Conservation (phyloP, 2,113 vertebrate genomes). For the Calidris pugnax region DNA sequence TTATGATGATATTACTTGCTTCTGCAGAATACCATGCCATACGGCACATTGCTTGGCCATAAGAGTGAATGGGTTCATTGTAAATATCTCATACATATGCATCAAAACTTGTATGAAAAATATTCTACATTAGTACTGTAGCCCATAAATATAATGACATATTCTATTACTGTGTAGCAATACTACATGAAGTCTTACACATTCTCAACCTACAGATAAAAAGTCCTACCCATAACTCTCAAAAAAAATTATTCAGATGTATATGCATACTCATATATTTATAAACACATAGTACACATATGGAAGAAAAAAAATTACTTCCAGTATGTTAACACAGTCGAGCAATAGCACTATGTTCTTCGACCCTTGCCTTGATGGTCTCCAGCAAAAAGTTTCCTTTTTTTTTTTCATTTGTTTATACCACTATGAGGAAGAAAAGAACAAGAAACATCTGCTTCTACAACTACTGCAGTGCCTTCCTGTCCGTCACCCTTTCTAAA, state of each 20-base stretch:
- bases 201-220: neutral
- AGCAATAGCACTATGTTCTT: neutral
- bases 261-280: neutral
- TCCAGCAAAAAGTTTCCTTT: neutral
- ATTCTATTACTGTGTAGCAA: neutral
- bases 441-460: conserved; percentile 21
- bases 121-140: neutral
- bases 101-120: neutral
- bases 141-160: neutral
- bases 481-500: neutral
- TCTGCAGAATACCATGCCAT: neutral
- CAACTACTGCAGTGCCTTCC: neutral
- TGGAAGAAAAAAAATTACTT: neutral
- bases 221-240: neutral
- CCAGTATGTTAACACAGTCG: neutral
- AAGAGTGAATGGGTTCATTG: accelerated
- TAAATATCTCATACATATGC: neutral
- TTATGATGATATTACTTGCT: neutral
- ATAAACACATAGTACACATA: neutral
- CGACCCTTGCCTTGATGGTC: neutral
- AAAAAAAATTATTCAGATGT: neutral
- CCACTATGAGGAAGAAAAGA: neutral
- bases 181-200: neutral
- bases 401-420: neutral
- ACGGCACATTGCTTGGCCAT: neutral